Base-by-base conservation (phyloP, 2,797 vertebrate genomes). In the Prionace glauca region DNA sequence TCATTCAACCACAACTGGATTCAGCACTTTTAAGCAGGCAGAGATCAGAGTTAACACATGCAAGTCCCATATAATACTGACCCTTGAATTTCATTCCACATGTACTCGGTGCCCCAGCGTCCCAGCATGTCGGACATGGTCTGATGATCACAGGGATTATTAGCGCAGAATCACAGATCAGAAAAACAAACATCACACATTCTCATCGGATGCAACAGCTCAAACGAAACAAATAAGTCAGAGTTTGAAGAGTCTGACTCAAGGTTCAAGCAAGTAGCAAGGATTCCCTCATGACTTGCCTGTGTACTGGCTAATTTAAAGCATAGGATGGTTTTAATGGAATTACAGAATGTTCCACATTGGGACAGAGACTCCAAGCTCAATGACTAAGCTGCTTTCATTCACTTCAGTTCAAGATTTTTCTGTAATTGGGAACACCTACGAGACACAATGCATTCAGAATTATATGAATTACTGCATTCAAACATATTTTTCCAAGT, bases 61-160 rank as follows among this genome's bases (percentile, higher is more conserved):
- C 29, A 5, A 65, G 65, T 12, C 60, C 26, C n/a, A 16, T 56
- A 29, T 29, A 1, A 72, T 97, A 98, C 98, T 97, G 96, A 98
- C 98, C 97, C 97, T 92, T 98, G 97, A 95, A 98, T 97, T 96
- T 97, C 97, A 96, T 97, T 97, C 98, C 97, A 98, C 95, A 97
- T 96, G 96, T 98, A 98, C 95, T 97, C 97, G 96, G 95, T 96
- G 95, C 97, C 97, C 96, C 96, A 96, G 95, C 96, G 32, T 90
- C 96, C 18, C 2, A 96, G 97, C 97, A 97, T 97, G 96, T 95
- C 96, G 95, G 96, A 96, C 95, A 20, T 20, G 16, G n/a, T 3
- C 90, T 22, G 62, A 41, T 14, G 79, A 69, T 95, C 36, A 7
- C 92, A 86, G 2, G 18, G 95, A 24, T 11, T 32, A 56, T 84